Conservation (phyloP, 2,888 invertebrate species). For the Diplolepis rosae region DNA sequence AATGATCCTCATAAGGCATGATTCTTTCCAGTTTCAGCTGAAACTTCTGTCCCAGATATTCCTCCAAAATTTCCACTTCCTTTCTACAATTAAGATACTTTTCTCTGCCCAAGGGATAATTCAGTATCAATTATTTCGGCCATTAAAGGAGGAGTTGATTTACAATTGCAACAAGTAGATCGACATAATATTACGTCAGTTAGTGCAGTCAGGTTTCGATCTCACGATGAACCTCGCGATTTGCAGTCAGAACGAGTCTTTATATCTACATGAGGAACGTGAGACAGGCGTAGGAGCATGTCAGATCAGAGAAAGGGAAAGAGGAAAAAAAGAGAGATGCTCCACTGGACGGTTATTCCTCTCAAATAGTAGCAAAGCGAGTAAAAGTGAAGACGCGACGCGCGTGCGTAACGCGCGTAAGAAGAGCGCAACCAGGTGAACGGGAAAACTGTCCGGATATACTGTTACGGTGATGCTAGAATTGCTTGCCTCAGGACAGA, state of each 20-base stretch:
- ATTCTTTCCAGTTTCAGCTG: conserved; percentile 15
- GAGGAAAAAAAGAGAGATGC: conserved; percentile 37
- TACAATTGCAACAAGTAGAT: not conserved
- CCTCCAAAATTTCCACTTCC: not conserved
- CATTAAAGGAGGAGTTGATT: conserved; percentile 37
- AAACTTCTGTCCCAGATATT: conserved; percentile 9
- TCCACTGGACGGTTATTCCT: conserved; percentile 35
- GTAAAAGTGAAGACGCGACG: conserved; percentile 47
- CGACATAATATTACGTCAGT: conserved; percentile 15
- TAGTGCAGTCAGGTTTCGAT: no score
- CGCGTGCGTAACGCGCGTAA: conserved; percentile 45
- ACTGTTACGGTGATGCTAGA: conserved; percentile 31
- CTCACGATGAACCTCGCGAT: conserved; percentile 13
- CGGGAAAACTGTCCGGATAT: conserved; percentile 43
- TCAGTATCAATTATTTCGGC: conserved; percentile 38
- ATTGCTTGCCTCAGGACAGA: conserved; percentile 57
- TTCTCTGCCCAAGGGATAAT: not conserved
- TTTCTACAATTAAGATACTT: not conserved
- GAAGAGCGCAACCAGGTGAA: conserved; percentile 35
- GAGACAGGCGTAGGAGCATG: not conserved
- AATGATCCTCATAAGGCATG: not conserved
- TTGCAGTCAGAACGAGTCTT: conserved; percentile 3
- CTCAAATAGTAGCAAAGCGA: conserved; percentile 20
- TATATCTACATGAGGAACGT: not conserved
- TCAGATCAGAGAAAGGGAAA: conserved; percentile 32